Conservation (phyloP, 2,113 vertebrate genomes). For the Dromiciops gliroides region DNA sequence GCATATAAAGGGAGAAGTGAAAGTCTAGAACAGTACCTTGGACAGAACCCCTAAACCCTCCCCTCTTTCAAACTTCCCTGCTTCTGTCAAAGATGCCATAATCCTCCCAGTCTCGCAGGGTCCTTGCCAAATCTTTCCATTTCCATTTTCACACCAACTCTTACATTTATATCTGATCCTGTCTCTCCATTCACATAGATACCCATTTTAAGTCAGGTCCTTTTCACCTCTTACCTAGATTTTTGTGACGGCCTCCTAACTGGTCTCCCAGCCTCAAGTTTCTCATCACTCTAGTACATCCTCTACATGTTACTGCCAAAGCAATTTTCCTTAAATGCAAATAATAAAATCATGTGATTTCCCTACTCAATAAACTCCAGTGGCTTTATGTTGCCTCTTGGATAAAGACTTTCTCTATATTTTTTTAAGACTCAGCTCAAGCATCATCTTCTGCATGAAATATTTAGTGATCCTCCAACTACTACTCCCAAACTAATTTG, state of each 20-base stretch:
- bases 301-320: not conserved
- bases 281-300: not conserved
- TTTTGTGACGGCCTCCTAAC: not conserved
- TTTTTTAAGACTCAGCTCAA: not conserved
- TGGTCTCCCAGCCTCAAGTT: not conserved
- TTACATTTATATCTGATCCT: not conserved
- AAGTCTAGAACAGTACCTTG: not conserved
- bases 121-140: not conserved
- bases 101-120: not conserved
- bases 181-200: not conserved
- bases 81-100: not conserved
- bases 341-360: not conserved
- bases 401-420: not conserved
- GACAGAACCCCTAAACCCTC: not conserved
- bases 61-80: not conserved
- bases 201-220: not conserved
- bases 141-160: not conserved
- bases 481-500: not conserved
- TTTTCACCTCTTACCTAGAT: not conserved
- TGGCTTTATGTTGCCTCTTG: not conserved
- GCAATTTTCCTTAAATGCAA: not conserved
- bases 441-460: not conserved
- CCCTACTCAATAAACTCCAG: not conserved
- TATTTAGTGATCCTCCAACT: not conserved
- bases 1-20: not conserved